These are phyloP conservation scores for Desoria tigrina DNA, from an alignment of 2,888 invertebrate genomes.

Conservation along the genomic window DNA sequence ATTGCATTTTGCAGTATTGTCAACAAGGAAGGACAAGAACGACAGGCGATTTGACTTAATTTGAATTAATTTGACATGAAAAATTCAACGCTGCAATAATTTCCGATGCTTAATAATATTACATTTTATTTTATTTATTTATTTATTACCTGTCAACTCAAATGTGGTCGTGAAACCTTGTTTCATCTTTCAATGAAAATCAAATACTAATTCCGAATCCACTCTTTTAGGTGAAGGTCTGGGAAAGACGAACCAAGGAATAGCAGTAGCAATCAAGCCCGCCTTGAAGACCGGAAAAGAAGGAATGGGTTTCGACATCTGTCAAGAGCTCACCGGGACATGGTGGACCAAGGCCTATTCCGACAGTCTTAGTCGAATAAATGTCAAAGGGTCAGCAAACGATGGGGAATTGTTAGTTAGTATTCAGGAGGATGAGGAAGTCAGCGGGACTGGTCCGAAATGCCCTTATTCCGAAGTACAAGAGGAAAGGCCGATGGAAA, in stretches of 20 bases:
- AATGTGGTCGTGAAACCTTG: too few relatives aligned
- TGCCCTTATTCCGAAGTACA: background rate
- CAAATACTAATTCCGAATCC: too few relatives aligned
- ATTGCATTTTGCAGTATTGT: background rate
- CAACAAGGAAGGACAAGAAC: background rate
- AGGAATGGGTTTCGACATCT: conserved; percentile 76
- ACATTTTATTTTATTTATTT: background rate
- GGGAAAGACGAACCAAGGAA: conserved; percentile 74
- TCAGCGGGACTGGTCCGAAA: background rate
- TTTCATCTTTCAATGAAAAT: too few relatives aligned
- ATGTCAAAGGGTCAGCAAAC: conserved; percentile 56
- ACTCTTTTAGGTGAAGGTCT: conserved; percentile 79
- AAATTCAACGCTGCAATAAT: too few relatives aligned
- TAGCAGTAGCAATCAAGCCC: conserved; percentile 73
- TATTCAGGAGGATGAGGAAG: conserved; percentile 22
- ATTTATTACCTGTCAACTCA: too few relatives aligned
- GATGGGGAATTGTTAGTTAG: conserved; percentile 54
- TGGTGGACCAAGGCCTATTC: conserved; percentile 51
- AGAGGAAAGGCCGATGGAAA: conserved; percentile 37
- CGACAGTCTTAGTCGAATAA: conserved; percentile 52
- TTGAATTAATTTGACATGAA: too few relatives aligned
- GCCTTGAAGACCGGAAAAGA: conserved; percentile 76
- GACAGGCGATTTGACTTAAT: too few relatives aligned
- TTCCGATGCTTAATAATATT: too few relatives aligned
- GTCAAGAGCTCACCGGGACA: conserved; percentile 57